Evolutionary conservation across 2,797 vertebrate genomes (phyloP).

Genomic region (Petrocephalus schoutedeni): DNA sequence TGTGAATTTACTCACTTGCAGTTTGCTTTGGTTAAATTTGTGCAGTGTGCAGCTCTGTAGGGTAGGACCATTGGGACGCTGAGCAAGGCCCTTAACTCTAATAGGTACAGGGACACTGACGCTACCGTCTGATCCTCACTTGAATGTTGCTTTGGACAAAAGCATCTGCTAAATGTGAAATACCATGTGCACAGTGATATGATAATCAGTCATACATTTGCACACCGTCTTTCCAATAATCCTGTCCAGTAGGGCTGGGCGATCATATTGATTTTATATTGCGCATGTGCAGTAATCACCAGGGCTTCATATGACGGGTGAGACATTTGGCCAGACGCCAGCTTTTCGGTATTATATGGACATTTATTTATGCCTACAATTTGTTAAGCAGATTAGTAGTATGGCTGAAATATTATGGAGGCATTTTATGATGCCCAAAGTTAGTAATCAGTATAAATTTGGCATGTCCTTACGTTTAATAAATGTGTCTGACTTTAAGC

Average conservation of each 20-base stretch:
- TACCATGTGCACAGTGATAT: background rate
- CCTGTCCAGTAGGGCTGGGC: background rate
- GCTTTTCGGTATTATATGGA: too few species aligned
- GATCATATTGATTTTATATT: too few species aligned
- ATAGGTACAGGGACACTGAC: background rate
- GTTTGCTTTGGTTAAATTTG: background rate
- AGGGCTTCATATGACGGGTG: too few species aligned
- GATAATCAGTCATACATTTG: background rate
- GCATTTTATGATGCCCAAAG: too few species aligned
- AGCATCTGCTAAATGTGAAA: background rate
- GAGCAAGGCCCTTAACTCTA: background rate
- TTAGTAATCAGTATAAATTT: too few species aligned
- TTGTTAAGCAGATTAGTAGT: too few species aligned
- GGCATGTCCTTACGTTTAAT: too few species aligned
- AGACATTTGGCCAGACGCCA: too few species aligned
- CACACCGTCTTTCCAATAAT: background rate
- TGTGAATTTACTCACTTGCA: background rate
- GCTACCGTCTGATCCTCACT: background rate
- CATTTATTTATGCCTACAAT: too few species aligned
- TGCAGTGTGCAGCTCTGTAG: background rate
- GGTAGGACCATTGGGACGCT: background rate
- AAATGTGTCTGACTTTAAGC: too few species aligned
- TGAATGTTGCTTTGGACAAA: background rate
- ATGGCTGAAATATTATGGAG: too few species aligned
- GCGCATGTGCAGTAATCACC: too few species aligned